These are phyloP conservation scores for Cathartes aura DNA, from an alignment of 2,113 vertebrate genomes.

Conservation along the genomic window DNA sequence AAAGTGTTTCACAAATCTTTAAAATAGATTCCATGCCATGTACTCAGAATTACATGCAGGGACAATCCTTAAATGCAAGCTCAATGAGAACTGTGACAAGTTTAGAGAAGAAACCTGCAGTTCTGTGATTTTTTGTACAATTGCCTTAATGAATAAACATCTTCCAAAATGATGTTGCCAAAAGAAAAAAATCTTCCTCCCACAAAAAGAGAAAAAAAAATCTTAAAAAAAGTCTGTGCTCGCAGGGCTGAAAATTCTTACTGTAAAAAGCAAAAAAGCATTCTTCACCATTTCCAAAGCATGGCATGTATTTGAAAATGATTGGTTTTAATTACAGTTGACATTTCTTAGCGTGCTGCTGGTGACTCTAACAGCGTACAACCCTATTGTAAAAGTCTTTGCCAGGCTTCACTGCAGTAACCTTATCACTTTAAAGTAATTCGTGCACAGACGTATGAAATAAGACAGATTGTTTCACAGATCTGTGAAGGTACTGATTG, in stretches of 20 bases:
- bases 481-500: conserved; percentile 20
- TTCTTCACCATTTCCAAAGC: neutral
- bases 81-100: neutral
- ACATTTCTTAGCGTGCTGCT: conserved; percentile 16
- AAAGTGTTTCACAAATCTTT: neutral
- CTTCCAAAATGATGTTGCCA: neutral
- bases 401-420: neutral
- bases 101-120: neutral
- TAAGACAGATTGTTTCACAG: conserved; percentile 21
- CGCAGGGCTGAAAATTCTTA: neutral
- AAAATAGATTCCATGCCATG: neutral
- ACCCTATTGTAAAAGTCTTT: neutral
- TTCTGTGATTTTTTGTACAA: neutral
- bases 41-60: neutral
- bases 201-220: neutral
- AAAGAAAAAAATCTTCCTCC: neutral
- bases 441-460: neutral
- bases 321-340: conserved; percentile 9
- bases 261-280: neutral
- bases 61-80: neutral
- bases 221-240: neutral
- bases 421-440: conserved; percentile 7
- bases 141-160: conserved; percentile 8
- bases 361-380: neutral
- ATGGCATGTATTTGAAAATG: neutral